phyloP scores from a whole-genome alignment of 2,888 invertebrate species.

The Pristionchus maxplancki region DNA sequence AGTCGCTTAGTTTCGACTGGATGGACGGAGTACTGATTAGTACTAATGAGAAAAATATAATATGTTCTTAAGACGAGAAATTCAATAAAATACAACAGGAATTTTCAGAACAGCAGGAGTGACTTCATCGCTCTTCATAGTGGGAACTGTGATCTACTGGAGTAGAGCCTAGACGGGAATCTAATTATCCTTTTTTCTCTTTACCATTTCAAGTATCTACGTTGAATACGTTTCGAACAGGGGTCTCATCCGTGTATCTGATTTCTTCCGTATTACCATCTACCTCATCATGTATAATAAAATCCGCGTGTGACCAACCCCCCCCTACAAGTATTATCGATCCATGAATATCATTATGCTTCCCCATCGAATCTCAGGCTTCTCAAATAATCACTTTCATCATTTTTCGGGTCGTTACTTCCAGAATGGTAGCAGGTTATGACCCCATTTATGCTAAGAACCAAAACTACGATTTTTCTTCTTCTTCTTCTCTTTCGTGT shows the following conservation, averaged over 20 bases:
- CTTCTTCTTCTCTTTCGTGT: neutral
- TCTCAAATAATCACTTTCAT: slow-evolving; percentile 17
- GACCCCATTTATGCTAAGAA: neutral
- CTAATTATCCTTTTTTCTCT: neutral
- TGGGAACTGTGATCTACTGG: slow-evolving; percentile 47
- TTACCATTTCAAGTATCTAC: neutral
- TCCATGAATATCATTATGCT: neutral
- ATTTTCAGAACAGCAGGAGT: slow-evolving; percentile 44
- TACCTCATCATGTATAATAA: neutral
- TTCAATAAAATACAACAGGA: neutral
- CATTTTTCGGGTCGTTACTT: neutral
- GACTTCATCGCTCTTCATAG: slow-evolving; percentile 44
- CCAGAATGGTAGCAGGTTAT: slow-evolving; percentile 27
- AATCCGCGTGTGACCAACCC: neutral
- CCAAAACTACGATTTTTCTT: neutral
- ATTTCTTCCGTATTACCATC: neutral
- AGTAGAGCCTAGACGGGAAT: slow-evolving; percentile 8
- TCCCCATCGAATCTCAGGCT: neutral
- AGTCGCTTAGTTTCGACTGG: neutral
- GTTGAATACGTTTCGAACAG: slow-evolving; percentile 11
- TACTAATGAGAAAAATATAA: neutral
- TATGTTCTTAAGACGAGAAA: neutral
- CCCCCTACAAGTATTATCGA: slow-evolving; percentile 34
- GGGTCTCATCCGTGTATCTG: slow-evolving; percentile 24
- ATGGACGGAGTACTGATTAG: neutral